phyloP scores from a whole-genome alignment of 2,797 vertebrate species.

The Bovichtus variegatus region DNA sequence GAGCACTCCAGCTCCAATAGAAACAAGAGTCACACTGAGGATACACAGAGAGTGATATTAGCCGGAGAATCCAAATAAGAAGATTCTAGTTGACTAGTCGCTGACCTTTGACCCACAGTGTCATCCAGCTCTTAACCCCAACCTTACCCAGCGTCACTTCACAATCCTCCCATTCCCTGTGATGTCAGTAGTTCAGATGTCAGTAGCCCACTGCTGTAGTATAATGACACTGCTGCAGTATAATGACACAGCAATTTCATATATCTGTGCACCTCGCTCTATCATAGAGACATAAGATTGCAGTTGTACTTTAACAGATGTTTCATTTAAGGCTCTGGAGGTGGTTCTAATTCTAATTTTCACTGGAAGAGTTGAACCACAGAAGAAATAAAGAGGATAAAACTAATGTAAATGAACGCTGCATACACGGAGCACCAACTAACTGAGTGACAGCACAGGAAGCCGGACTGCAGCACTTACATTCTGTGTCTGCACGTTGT shows the following conservation, averaged over 20 bases:
- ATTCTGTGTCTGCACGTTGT: neutral
- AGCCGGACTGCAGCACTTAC: neutral
- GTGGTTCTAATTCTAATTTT: constrained; percentile 5
- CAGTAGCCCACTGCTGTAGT: neutral
- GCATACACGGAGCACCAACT: neutral
- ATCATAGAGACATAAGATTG: neutral
- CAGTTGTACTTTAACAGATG: neutral
- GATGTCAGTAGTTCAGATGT: neutral
- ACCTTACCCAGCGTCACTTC: neutral
- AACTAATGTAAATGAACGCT: neutral
- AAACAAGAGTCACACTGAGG: too few species aligned
- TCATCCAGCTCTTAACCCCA: constrained; percentile 6
- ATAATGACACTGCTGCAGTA: neutral
- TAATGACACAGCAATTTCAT: neutral
- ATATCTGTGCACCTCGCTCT: neutral
- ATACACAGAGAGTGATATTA: too few species aligned
- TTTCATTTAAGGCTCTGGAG: neutral
- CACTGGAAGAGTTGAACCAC: neutral
- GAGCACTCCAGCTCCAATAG: too few species aligned
- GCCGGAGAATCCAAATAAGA: neutral
- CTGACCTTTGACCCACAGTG: constrained; percentile 5
- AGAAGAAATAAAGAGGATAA: neutral
- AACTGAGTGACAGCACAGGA: neutral
- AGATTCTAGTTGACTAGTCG: neutral
- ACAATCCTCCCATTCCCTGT: neutral